Evolutionary conservation across 2,113 vertebrate species (phyloP).

Genomic region (Xyrauchen texanus): DNA sequence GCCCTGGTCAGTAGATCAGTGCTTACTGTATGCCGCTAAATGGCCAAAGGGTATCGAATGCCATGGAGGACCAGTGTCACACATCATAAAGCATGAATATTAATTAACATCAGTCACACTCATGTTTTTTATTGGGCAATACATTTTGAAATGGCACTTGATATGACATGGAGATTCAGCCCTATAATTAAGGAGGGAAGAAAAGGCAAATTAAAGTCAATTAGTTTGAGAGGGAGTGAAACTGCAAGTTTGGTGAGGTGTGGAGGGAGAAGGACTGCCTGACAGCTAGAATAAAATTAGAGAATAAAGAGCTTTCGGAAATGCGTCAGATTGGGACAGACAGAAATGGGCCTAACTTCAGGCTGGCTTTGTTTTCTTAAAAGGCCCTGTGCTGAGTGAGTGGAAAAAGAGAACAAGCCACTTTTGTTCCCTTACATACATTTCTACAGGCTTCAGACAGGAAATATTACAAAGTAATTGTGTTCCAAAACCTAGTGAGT

Average conservation of each 20-base stretch:
- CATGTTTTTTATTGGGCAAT: slow-evolving; percentile 68
- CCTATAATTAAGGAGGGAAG: slow-evolving; percentile 56
- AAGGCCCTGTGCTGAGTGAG: slow-evolving; percentile 30
- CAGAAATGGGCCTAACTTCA: slow-evolving; percentile 62
- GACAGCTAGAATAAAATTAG: slow-evolving; percentile 66
- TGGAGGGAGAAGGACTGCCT: slow-evolving; percentile 48
- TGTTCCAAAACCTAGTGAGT: background rate
- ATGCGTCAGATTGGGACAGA: slow-evolving; percentile 51
- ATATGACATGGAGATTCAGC: slow-evolving; percentile 56
- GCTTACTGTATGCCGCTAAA: slow-evolving; percentile 64
- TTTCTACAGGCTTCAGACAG: slow-evolving; percentile 62
- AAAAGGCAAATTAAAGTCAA: slow-evolving; percentile 61
- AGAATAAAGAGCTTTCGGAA: slow-evolving; percentile 5
- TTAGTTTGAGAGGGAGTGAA: slow-evolving; percentile 57
- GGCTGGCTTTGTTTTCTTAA: slow-evolving; percentile 39
- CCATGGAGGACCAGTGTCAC: slow-evolving; percentile 67
- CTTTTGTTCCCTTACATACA: slow-evolving; percentile 59
- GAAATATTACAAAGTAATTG: slow-evolving; percentile 63
- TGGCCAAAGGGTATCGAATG: slow-evolving; percentile 64
- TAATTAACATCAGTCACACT: slow-evolving; percentile 76
- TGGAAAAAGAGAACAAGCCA: slow-evolving; percentile 66
- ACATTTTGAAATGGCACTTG: slow-evolving; percentile 69
- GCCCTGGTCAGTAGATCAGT: slow-evolving; percentile 63
- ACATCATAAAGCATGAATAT: slow-evolving; percentile 75
- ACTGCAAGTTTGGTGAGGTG: slow-evolving; percentile 10